Evolutionary conservation across 2,113 vertebrate genomes (phyloP), one percentile per base, ranked within the genome.

Genomic region (Xiphophorus hellerii): DNA sequence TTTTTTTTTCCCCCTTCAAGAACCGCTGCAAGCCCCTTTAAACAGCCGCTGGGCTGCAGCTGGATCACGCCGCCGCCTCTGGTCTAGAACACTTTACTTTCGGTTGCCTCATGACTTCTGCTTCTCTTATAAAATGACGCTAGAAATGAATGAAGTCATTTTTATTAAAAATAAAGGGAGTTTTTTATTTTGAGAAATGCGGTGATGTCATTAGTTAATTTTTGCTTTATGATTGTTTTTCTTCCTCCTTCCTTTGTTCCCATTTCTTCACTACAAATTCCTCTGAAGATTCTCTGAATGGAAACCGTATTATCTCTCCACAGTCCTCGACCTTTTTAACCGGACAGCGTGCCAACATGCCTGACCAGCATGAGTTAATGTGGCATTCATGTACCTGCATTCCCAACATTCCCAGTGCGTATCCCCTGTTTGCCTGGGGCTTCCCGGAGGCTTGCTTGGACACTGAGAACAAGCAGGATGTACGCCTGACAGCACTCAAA

Each of bases 401-500:
- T 93, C 90, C 84, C 87, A 70, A 81, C 91, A 93, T 93, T 93
- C 90, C 86, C 39, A 29, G 62, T 76, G 71, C 77, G 66, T 89
- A 87, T 88, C 78, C 72, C 75, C 87, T 78, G 75, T 74, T 78
- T 84, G 71, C 82, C 25, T 68, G 64, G 61, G 85, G 81, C 76
- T 75, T 89, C 87, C 86, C 77, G 63, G 10, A 8, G 67, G 80
- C 81, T 44, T 78, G 80, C 73, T 60, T 29, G 42, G 75, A 84
- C 17, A n/a, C 54, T 79, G 31, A 74, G 81, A 63, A 79, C 74
- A 92, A 93, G 92, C 94, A 93, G 94, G 94, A 94, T 88, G 90
- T 92, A 82, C 58, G 29, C 79, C 31, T 64, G 84, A 78, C 20
- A 42, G 61, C 28, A 66, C 25, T 69, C 64, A 5, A 0, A 65